Percentiles rank a stretch among this genome's conserved stretches.
phyloP scores from a whole-genome alignment of 2,113 vertebrate species.

The Hyperopisus bebe region DNA sequence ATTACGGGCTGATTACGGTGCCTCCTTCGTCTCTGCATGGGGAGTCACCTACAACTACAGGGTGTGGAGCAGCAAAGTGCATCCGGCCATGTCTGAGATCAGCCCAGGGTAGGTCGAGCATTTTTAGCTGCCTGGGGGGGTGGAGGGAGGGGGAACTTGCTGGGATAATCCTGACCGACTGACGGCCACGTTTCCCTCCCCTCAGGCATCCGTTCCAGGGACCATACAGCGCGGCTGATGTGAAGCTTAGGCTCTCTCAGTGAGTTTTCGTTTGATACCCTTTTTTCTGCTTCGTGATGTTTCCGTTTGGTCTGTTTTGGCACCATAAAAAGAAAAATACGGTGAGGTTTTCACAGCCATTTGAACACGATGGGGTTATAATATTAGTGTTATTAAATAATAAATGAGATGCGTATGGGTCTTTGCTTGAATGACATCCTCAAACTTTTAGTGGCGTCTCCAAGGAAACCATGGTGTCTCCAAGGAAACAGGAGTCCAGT shows the following conservation, averaged over 20 bases:
- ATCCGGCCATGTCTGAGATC: slow-evolving; percentile 76
- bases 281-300: background rate
- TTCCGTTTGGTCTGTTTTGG: background rate
- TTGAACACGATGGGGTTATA: background rate
- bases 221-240: slow-evolving; percentile 88
- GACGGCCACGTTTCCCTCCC: background rate
- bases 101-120: slow-evolving; percentile 72
- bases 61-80: slow-evolving; percentile 90
- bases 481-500: background rate
- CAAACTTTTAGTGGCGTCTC: background rate
- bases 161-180: background rate
- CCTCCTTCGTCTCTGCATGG: slow-evolving; percentile 77
- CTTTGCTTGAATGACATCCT: background rate
- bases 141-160: background rate
- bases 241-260: slow-evolving; percentile 92
- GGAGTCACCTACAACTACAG: slow-evolving; percentile 90
- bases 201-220: slow-evolving; percentile 92
- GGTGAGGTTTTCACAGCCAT: background rate
- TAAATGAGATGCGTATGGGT: background rate
- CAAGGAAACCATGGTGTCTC: background rate
- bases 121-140: background rate
- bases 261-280: slow-evolving; percentile 60
- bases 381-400: background rate
- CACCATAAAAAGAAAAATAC: background rate
- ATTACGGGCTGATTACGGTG: slow-evolving; percentile 81